Evolutionary conservation across 2,113 vertebrate species (phyloP), one percentile per base, ranked within the genome.

Genomic region (Melanerpes formicivorus): DNA sequence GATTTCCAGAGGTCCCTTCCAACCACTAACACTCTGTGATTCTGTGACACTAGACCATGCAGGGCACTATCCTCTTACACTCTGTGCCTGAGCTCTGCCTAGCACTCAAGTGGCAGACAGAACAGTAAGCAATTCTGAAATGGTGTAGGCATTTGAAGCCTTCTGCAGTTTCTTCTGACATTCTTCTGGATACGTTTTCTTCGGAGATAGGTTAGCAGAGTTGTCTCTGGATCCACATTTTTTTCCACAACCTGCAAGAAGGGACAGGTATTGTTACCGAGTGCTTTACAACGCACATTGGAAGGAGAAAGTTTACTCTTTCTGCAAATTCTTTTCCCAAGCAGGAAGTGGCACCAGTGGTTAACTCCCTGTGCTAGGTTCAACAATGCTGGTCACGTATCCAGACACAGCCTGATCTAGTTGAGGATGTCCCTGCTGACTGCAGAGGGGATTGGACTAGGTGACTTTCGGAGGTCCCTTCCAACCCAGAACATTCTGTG

Each of bases 211-310:
- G 92, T 98, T 90, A 99, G 91, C 60, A 99, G 97, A 1, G 98
- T 99, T 87, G 97, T 98, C 96, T 99, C 99, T 40, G 99, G 99
- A 26, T 99, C 99, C 16, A 98, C 98, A 64, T 98, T 96, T 87
- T 96, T 98, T 96, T 99, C 99, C 32, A 98, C 97, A 29, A 99
- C 97, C 99, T 99, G 97, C 60, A 90, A 97, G 60, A 94, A 87
- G 34, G 55, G 65, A 85, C 88, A 93, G 10, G 23, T 46, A 58
- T 2, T 22, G 55, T 86, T 66, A 93, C 13, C 52, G 59, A 59
- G 80, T 10, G 21, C 16, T 82, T 70, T 52, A 55, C 13, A 64
- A 48, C 17, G 75, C 14, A 58, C 37, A 12, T 3, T 71, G 22
- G 29, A 80, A 80, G 18, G 11, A 78, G 10, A 30, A 80, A 87